phyloP scores from a whole-genome alignment of 2,797 vertebrate species.

The Carduelis carduelis region DNA sequence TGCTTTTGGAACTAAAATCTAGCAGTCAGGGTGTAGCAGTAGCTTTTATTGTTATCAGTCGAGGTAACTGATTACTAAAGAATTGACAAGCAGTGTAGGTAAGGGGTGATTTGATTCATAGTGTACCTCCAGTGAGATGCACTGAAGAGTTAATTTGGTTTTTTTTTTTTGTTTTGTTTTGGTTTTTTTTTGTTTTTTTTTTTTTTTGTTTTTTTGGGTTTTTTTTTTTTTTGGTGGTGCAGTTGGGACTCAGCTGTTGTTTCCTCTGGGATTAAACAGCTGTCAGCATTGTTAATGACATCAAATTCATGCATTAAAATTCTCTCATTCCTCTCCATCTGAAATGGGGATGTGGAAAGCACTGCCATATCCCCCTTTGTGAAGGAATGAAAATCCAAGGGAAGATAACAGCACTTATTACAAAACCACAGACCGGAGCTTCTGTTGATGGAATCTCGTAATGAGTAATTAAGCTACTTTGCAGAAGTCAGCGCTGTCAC shows the following conservation, averaged over 20 bases:
- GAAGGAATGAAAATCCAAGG: constrained; percentile 77
- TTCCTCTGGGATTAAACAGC: constrained; percentile 88
- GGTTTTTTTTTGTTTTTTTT: not conserved
- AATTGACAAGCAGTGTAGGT: constrained; percentile 33
- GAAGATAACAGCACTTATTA: constrained; percentile 79
- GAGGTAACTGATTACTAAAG: not conserved
- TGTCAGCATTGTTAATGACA: constrained; percentile 87
- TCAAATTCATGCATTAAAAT: constrained; percentile 83
- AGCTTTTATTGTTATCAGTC: not conserved
- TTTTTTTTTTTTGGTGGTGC: not conserved
- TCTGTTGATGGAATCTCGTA: constrained; percentile 78
- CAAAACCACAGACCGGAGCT: constrained; percentile 77
- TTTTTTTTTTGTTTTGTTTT: not conserved
- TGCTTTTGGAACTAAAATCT: not conserved
- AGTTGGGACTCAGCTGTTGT: constrained; percentile 82
- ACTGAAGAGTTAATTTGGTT: constrained; percentile 59
- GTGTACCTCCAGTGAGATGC: not conserved
- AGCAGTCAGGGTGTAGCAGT: not conserved
- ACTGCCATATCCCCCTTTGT: constrained; percentile 80
- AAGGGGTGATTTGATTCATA: not conserved
- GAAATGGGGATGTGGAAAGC: constrained; percentile 78
- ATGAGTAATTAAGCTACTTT: constrained; percentile 81
- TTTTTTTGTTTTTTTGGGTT: too few relatives aligned
- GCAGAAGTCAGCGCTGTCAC: constrained; percentile 71
- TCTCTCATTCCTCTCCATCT: constrained; percentile 73